Evolutionary conservation across 2,113 vertebrate species (phyloP).

Genomic region (Rhineura floridana): DNA sequence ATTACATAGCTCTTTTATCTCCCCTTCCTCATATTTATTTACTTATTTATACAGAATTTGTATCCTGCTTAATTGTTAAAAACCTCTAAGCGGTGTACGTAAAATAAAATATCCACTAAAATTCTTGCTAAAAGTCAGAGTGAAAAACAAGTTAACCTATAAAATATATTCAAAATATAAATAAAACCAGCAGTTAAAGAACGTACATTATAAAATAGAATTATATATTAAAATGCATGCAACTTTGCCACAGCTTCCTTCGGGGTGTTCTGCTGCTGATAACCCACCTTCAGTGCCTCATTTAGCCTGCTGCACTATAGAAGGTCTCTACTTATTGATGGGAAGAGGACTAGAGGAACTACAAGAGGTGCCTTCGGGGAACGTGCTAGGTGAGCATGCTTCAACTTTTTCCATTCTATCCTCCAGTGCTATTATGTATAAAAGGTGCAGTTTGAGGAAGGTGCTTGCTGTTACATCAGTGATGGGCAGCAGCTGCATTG

Average conservation of each 20-base stretch:
- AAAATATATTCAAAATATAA: too few relatives aligned
- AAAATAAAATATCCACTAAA: too few relatives aligned
- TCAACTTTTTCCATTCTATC: neutral
- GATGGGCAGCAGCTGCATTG: neutral
- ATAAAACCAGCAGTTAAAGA: too few relatives aligned
- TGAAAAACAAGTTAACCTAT: too few relatives aligned
- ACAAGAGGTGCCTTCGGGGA: slow-evolving; percentile 90
- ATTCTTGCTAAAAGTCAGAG: too few relatives aligned
- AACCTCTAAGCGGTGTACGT: too few relatives aligned
- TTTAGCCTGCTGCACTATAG: slow-evolving; percentile 82
- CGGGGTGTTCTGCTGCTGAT: slow-evolving; percentile 71
- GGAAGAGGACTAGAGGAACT: slow-evolving; percentile 91
- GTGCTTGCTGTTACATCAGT: neutral
- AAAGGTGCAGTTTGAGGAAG: neutral
- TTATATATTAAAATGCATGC: neutral
- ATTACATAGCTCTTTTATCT: neutral
- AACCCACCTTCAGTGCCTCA: slow-evolving; percentile 79
- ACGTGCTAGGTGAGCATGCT: slow-evolving; percentile 85
- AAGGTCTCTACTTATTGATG: slow-evolving; percentile 93
- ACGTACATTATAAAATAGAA: too few relatives aligned
- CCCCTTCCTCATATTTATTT: neutral
- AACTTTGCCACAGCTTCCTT: slow-evolving; percentile 76
- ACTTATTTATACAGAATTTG: too few relatives aligned
- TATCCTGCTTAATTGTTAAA: too few relatives aligned
- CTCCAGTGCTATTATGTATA: neutral